A percentile compares a stretch with the other conserved stretches of the same genome.
phyloP scores from a whole-genome alignment of 2,888 invertebrate species.

The Ceriagrion tenellum region DNA sequence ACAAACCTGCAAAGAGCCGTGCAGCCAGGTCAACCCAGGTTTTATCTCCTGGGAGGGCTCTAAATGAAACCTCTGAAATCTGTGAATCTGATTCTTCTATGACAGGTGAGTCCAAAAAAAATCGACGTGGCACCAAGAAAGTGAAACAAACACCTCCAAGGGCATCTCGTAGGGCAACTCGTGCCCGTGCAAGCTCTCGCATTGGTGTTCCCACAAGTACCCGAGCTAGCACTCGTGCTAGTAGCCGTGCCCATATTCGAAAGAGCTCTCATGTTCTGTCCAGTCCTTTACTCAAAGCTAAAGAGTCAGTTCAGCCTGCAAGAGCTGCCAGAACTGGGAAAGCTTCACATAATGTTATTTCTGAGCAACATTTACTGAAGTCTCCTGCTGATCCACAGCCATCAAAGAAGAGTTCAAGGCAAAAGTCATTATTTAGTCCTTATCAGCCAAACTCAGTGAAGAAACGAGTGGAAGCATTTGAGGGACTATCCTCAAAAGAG shows the following conservation, averaged over 20 bases:
- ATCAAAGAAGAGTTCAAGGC: neutral
- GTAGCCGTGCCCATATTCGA: too few relatives aligned
- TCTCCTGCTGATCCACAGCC: neutral
- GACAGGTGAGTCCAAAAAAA: neutral
- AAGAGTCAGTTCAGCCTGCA: neutral
- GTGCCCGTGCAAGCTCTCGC: neutral
- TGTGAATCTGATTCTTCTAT: conserved; percentile 6
- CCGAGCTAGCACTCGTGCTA: neutral
- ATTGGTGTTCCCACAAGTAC: neutral
- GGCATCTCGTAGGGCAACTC: neutral
- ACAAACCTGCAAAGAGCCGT: neutral
- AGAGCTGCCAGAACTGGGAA: neutral
- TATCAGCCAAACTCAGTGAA: neutral
- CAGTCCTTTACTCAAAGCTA: neutral
- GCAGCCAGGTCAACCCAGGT: neutral
- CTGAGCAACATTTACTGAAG: neutral
- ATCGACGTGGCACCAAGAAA: conserved; percentile 37
- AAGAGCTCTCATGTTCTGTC: too few relatives aligned
- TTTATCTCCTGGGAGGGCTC: neutral
- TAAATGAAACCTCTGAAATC: neutral
- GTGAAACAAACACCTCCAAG: neutral
- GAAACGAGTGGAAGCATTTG: conserved; percentile 25
- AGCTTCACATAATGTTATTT: neutral
- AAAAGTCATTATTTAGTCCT: neutral
- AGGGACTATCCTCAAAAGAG: neutral